Conservation (phyloP, 2,113 vertebrate genomes). For the Hyaena hyaena region DNA sequence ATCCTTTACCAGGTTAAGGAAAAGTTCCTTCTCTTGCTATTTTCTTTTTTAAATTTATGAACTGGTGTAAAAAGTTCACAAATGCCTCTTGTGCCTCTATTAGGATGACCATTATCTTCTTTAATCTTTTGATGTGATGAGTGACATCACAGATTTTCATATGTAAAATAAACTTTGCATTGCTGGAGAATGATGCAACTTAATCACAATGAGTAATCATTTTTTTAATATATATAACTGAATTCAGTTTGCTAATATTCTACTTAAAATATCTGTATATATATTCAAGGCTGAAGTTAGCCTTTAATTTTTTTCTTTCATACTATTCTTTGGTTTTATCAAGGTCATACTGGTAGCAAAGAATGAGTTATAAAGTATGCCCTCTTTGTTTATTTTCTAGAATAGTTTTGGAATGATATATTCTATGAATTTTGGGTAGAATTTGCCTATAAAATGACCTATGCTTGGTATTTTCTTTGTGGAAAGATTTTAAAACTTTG, state of each 20-base stretch:
- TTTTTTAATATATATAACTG: neutral
- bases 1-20: neutral
- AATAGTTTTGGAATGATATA: neutral
- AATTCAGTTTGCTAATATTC: conserved; percentile 28
- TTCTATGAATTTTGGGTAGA: neutral
- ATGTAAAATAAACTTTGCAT: conserved; percentile 12
- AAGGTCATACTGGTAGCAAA: neutral
- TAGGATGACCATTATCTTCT: neutral
- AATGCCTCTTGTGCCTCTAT: neutral
- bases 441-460: neutral
- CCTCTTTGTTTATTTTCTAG: neutral
- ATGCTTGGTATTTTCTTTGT: neutral
- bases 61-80: neutral
- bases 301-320: neutral
- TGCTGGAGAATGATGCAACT: neutral
- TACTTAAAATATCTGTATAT: neutral
- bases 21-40: neutral
- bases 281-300: neutral
- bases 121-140: neutral
- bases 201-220: neutral
- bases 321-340: conserved; percentile 26
- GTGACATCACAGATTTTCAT: neutral
- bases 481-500: neutral
- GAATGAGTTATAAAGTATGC: neutral
- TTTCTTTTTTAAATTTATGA: conserved; percentile 1